phyloP scores from a whole-genome alignment of 1,140 invertebrate species.

The Listronotus bonariensis region DNA sequence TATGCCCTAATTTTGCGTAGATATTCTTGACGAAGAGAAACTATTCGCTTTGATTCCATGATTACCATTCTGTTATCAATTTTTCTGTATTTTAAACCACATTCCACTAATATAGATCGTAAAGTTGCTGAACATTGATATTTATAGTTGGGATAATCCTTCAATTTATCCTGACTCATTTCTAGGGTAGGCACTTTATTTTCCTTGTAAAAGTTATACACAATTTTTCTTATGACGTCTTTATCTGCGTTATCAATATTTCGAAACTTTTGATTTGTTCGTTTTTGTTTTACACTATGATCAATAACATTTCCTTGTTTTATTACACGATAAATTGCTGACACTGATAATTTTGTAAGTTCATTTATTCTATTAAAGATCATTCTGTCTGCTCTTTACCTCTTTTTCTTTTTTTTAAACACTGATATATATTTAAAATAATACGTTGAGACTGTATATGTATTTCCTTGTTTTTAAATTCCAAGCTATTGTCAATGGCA shows the following conservation, averaged over 20 bases:
- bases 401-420: too few species aligned
- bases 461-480: too few species aligned
- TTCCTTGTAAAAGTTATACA: constrained; percentile 18
- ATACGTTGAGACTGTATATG: too few species aligned
- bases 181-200: constrained; percentile 13
- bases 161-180: constrained; percentile 12
- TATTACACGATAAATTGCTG: constrained; percentile 10
- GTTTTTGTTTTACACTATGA: neutral
- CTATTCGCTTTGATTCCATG: constrained; percentile 9
- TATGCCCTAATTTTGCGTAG: neutral
- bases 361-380: too few species aligned
- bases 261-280: neutral
- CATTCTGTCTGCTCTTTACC: too few species aligned
- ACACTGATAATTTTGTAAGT: too few species aligned
- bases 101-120: neutral
- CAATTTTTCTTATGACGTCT: constrained; percentile 1
- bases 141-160: constrained; percentile 1
- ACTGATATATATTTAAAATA: too few species aligned
- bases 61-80: constrained; percentile 5
- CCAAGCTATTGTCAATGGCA: too few species aligned
- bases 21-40: neutral
- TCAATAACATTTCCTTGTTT: constrained; percentile 6
- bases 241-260: neutral
- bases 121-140: constrained; percentile 3
- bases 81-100: constrained; percentile 9